Evolutionary conservation across 1,140 invertebrate genomes (phyloP).

Genomic region (Papilio machaon): DNA sequence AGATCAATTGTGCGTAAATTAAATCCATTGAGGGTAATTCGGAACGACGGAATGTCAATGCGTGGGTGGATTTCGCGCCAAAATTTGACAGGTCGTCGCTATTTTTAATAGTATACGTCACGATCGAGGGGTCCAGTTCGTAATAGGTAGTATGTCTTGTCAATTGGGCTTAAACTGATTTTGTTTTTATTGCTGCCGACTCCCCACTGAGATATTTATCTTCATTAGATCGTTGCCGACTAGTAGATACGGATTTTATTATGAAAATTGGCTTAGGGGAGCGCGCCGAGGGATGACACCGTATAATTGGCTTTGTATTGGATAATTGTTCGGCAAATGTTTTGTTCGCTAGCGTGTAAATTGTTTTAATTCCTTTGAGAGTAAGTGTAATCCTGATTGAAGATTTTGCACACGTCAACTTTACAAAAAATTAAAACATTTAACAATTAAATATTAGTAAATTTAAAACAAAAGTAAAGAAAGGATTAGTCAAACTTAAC

Average conservation of each 20-base stretch:
- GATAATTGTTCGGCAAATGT: slow-evolving; percentile 75
- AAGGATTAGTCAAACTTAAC: not conserved
- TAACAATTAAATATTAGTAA: not conserved
- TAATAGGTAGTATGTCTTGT: slow-evolving; percentile 67
- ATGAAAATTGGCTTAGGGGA: slow-evolving; percentile 73
- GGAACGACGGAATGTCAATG: slow-evolving; percentile 46
- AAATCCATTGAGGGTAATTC: slow-evolving; percentile 13
- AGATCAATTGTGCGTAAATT: slow-evolving; percentile 59
- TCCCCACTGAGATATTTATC: slow-evolving; percentile 78
- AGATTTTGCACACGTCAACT: not conserved
- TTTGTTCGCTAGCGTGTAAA: slow-evolving; percentile 57
- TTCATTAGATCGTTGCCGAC: slow-evolving; percentile 71
- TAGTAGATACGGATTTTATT: slow-evolving; percentile 76
- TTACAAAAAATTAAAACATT: not conserved
- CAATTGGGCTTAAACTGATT: slow-evolving; percentile 78
- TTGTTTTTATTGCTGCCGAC: slow-evolving; percentile 70
- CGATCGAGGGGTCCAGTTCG: slow-evolving; percentile 41
- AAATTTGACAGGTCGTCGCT: slow-evolving; percentile 65
- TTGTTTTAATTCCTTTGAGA: slow-evolving; percentile 65
- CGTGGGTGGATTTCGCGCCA: slow-evolving; percentile 66
- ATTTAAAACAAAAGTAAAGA: not conserved
- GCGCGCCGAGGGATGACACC: slow-evolving; percentile 67
- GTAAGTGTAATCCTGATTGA: slow-evolving; percentile 31
- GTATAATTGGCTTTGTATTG: slow-evolving; percentile 71
- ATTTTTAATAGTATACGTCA: slow-evolving; percentile 63